Evolutionary conservation across 2,797 vertebrate genomes (phyloP).

Genomic region (Enteromius mattozi): DNA sequence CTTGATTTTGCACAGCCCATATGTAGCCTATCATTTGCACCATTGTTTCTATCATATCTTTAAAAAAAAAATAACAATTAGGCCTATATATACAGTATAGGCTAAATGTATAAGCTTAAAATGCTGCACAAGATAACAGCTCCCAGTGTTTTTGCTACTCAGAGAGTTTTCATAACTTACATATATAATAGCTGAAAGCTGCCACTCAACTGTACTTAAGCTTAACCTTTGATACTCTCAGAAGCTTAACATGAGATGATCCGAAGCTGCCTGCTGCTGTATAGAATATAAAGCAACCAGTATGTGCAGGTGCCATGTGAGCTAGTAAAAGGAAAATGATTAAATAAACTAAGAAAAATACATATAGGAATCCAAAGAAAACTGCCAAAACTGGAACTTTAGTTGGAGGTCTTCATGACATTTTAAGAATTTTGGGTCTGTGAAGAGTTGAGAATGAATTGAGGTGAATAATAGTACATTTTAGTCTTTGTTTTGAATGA

Average conservation of each 20-base stretch:
- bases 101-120: background rate
- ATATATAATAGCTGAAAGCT: background rate
- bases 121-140: background rate
- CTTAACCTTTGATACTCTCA: constrained; percentile 11
- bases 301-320: background rate
- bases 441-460: background rate
- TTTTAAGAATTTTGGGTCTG: background rate
- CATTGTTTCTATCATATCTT: background rate
- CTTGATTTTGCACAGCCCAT: background rate
- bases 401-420: background rate
- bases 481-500: background rate
- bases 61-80: background rate
- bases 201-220: background rate
- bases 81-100: background rate
- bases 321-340: background rate
- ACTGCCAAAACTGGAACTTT: background rate
- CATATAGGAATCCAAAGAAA: background rate
- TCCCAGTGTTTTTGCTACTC: background rate
- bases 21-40: background rate
- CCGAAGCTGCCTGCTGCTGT: too few species aligned
- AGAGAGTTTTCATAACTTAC: background rate
- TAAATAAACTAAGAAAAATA: background rate
- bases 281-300: background rate
- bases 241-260: constrained; percentile 3
- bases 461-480: background rate